Conservation (phyloP, 2,797 vertebrate genomes). For the Hypotaenidia philippensis region DNA sequence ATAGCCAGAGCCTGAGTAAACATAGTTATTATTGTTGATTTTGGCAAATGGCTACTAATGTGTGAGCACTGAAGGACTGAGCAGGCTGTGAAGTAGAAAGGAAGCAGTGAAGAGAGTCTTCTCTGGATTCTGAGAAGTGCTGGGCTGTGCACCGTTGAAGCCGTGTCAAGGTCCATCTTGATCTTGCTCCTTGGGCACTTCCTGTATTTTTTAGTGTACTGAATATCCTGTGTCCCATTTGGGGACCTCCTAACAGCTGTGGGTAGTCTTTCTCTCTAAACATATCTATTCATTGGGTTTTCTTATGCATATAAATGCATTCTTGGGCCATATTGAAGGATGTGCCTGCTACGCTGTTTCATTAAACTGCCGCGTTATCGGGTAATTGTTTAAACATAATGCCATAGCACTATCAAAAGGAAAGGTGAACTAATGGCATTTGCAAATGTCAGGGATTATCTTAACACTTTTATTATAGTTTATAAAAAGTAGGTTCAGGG, state of each 20-base stretch:
- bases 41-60: not conserved
- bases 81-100: not conserved
- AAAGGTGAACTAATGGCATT: conserved; percentile 91
- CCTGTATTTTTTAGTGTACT: not conserved
- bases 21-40: not conserved
- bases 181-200: not conserved
- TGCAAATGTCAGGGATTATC: conserved; percentile 92
- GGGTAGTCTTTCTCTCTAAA: conserved; percentile 49
- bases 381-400: conserved; percentile 90
- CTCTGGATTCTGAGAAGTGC: not conserved
- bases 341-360: conserved; percentile 79
- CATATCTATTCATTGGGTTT: conserved; percentile 42
- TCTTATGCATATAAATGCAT: conserved; percentile 70
- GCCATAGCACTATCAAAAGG: conserved; percentile 86
- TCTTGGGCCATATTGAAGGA: conserved; percentile 76
- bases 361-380: conserved; percentile 82
- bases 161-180: not conserved
- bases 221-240: not conserved
- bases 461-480: conserved; percentile 90
- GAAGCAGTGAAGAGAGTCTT: not conserved
- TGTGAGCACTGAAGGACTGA: not conserved
- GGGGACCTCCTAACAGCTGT: not conserved
- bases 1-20: not conserved
- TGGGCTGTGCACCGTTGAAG: not conserved
- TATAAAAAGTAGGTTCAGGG: conserved; percentile 87